Percentiles rank a stretch among this genome's conserved stretches.
These are phyloP conservation scores for Microchrysa polita DNA, from an alignment of 2,888 invertebrate species.

Conservation along the genomic window DNA sequence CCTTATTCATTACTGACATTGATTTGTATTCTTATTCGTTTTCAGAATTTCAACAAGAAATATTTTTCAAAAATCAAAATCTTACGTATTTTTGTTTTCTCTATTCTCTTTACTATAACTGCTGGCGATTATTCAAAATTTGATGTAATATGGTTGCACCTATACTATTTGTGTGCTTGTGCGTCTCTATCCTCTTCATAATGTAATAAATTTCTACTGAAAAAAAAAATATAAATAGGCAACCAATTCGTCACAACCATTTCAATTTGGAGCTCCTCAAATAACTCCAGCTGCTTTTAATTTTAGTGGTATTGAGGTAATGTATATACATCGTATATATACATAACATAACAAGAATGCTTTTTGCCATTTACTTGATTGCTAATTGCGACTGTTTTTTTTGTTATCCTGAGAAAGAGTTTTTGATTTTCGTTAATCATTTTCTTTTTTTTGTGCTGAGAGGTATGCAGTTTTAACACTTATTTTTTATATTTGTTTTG, in stretches of 20 bases:
- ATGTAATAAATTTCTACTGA: conserved; percentile 4
- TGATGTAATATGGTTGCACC: conserved; percentile 11
- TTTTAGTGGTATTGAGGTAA: conserved; percentile 56
- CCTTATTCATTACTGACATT: too few relatives aligned
- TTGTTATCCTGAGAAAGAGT: too few relatives aligned
- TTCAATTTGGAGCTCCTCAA: conserved; percentile 58
- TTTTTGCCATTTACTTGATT: background rate
- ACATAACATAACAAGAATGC: background rate
- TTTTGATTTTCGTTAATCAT: too few relatives aligned
- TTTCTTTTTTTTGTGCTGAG: too few relatives aligned
- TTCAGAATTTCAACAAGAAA: too few relatives aligned
- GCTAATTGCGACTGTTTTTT: background rate
- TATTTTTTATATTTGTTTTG: too few relatives aligned
- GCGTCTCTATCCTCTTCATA: conserved; percentile 12
- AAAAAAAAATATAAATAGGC: conserved; percentile 44
- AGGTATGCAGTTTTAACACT: too few relatives aligned
- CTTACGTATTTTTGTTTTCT: conserved; percentile 1
- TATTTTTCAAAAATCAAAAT: too few relatives aligned
- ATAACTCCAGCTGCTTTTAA: conserved; percentile 57
- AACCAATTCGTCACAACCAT: conserved; percentile 55
- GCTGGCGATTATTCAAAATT: conserved; percentile 7
- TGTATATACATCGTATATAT: conserved; percentile 37
- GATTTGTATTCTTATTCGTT: too few relatives aligned
- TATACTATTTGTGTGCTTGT: background rate
- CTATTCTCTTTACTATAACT: background rate